Base-by-base conservation (phyloP, 2,888 invertebrate genomes). In the Megamerina dolium region DNA sequence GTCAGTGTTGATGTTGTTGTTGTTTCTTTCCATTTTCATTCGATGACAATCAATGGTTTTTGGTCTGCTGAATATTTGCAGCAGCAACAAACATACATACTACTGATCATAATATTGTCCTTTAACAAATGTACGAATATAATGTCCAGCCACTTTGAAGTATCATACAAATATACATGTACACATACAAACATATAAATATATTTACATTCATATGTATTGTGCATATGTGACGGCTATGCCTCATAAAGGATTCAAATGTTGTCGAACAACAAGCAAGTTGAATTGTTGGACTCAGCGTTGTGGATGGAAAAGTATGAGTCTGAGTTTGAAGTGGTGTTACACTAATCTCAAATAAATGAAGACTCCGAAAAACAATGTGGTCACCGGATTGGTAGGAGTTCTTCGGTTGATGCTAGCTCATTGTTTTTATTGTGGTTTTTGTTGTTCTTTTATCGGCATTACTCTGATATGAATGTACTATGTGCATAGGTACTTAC, bases 1-100 rank as follows among this genome's bases (percentile, higher is more conserved):
- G n/a, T n/a, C n/a, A n/a, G n/a, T n/a, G n/a, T n/a, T n/a, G n/a
- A n/a, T n/a, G n/a, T 14, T 32, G 26, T 13, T 35, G 20, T 30
- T 12, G n/a, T n/a, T n/a, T n/a, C n/a, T n/a, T n/a, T n/a, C n/a
- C n/a, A n/a, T n/a, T n/a, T n/a, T 23, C 23, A 56, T 65, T 65
- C 63, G 66, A 64, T 65, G 64, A 65, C 66, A 65, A 65, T 65
- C 66, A 65, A 65, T 65, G 66, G 66, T 61, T 65, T 63, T 66
- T 64, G 65, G 64, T 65, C 64, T 64, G 64, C 51, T 65, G 64
- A 59, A 63, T 57, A 59, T 45, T 43, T 46, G n/a, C n/a, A n/a
- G n/a, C n/a, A n/a, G n/a, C n/a, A n/a, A n/a, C n/a, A 31, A 34
- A 37, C 14, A 27, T 29, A 34, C 33, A 45, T 32, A 17, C n/a